Conservation (phyloP, 2,888 invertebrate genomes). For the Yponomeuta sedellus region DNA sequence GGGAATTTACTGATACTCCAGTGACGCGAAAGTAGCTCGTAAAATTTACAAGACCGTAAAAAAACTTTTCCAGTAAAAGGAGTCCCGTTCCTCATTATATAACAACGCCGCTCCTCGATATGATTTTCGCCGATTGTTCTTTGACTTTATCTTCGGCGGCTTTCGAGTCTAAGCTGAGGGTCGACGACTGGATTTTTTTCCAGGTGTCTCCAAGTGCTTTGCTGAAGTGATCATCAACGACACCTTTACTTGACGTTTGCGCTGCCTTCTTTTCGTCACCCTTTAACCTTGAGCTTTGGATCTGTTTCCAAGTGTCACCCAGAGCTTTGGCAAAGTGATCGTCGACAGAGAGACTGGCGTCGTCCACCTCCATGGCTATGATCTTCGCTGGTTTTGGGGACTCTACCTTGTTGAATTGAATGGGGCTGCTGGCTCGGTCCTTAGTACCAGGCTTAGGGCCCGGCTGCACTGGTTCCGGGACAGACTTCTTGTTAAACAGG, state of each 20-base stretch:
- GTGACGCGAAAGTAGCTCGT: conserved; percentile 56
- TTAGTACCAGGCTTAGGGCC: conserved; percentile 63
- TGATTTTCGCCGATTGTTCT: conserved; percentile 62
- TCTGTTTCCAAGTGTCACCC: conserved; percentile 88
- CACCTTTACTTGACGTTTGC: conserved; percentile 43
- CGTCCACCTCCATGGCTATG: conserved; percentile 77
- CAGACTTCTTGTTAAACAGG: conserved; percentile 78
- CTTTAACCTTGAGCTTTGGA: conserved; percentile 79
- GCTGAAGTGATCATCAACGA: conserved; percentile 93
- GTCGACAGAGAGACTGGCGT: conserved; percentile 83
- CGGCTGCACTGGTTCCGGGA: conserved; percentile 34
- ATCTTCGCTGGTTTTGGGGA: conserved; percentile 55
- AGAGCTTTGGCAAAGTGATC: conserved; percentile 95
- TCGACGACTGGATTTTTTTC: conserved; percentile 82
- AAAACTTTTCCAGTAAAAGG: conserved; percentile 44
- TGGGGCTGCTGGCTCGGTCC: conserved; percentile 69
- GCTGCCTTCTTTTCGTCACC: conserved; percentile 45
- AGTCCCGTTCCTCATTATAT: conserved; percentile 46
- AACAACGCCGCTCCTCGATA: conserved; percentile 69
- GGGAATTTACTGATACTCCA: conserved; percentile 62
- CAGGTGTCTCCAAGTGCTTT: conserved; percentile 92
- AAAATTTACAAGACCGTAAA: conserved; percentile 56
- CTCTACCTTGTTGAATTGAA: conserved; percentile 59
- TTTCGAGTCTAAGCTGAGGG: conserved; percentile 46
- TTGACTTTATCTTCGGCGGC: conserved; percentile 42